Evolutionary conservation across 1,140 invertebrate genomes (phyloP), one percentile per base, ranked within the genome.

Genomic region (Trichoplusia ni): DNA sequence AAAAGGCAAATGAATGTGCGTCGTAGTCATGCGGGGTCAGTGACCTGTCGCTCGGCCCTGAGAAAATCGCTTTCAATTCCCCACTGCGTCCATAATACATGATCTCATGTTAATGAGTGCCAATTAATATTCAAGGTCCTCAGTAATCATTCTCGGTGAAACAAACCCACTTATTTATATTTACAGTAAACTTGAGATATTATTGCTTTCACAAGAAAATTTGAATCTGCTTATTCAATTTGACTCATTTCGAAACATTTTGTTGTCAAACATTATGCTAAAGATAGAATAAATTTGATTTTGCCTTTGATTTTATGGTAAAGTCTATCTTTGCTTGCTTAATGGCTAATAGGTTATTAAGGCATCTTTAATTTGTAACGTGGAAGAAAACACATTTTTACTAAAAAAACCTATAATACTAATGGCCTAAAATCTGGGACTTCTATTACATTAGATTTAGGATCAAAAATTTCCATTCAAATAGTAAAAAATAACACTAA

Each of bases 111-210:
- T 59, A 58, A 61, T 42, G 47, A 67, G 58, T 56, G 21, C 51
- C 37, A 9, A 47, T 71, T 71, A 68, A 71, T 68, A 71, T 71
- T 71, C 61, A 67, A 63, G 59, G 53, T 54, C 64, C n/a, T 40
- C 38, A 29, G 33, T 56, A 67, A 63, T 64, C 38, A 69, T 46
- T 59, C 44, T 23, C 21, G 44, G 33, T 51, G n/a, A 16, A 58
- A 42, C 35, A 54, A n/a, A 35, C 40, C 14, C 21, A 63, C 31
- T 59, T 64, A 53, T 56, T 59, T 53, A 68, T 42, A 56, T 63
- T 58, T 56, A 59, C 37, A 21, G 35, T 37, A 18, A 68, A 47
- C 53, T 58, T 33, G 14, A 27, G 25, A 23, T 49, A 51, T 40
- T 56, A 13, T 56, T 56, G 51, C 40, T 40, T 27, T 40, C 35